Evolutionary conservation across 1,140 invertebrate species (phyloP).

Genomic region (Papilio xuthus): DNA sequence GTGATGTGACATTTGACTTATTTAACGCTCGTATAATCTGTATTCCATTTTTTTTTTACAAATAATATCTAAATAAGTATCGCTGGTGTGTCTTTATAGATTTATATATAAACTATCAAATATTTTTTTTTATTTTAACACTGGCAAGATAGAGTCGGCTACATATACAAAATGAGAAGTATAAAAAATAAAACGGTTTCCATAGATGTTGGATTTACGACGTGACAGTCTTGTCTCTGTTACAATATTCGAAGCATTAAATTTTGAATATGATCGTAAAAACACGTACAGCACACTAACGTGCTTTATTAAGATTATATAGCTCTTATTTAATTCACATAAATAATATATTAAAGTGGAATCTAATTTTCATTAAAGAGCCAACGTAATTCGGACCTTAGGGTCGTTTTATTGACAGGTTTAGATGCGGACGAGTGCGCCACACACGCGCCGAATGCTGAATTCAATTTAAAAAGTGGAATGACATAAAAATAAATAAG

Average conservation of each 20-base stretch:
- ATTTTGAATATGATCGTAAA: constrained; percentile 57
- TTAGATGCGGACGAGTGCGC: constrained; percentile 68
- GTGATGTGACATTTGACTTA: no score
- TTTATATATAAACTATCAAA: no score
- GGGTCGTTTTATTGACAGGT: constrained; percentile 76
- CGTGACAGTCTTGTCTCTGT: constrained; percentile 55
- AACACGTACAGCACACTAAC: constrained; percentile 48
- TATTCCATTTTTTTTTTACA: no score
- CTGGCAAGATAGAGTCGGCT: neutral
- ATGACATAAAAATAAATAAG: constrained; percentile 81
- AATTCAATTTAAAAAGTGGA: constrained; percentile 80
- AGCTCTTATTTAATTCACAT: constrained; percentile 62
- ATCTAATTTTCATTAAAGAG: constrained; percentile 75
- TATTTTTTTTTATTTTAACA: neutral
- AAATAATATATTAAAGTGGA: constrained; percentile 68
- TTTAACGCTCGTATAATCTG: no score
- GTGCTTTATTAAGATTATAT: constrained; percentile 61
- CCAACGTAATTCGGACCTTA: constrained; percentile 58
- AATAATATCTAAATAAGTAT: no score
- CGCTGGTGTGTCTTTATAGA: no score
- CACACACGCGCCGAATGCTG: constrained; percentile 73
- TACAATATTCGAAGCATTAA: constrained; percentile 54
- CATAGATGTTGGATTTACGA: constrained; percentile 50
- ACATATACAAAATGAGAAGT: neutral
- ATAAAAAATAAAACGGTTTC: constrained; percentile 35